These are phyloP conservation scores for Hemithea aestivaria DNA, from an alignment of 2,888 invertebrate species.

Conservation along the genomic window DNA sequence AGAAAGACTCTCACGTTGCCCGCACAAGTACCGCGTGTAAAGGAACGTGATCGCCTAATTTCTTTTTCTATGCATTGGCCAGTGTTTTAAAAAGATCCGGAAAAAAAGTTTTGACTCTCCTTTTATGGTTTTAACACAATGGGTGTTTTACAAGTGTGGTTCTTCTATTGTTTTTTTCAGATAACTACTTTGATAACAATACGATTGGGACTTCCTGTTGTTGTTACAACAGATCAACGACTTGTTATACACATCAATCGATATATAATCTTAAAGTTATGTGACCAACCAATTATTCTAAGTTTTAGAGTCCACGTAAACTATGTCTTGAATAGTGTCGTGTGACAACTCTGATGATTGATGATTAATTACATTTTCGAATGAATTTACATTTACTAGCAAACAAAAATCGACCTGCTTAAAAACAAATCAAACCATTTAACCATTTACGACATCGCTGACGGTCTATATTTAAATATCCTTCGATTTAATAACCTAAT, in stretches of 20 bases:
- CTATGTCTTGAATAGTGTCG: conserved; percentile 42
- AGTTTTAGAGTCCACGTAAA: conserved; percentile 56
- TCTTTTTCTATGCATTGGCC: conserved; percentile 43
- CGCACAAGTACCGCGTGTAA: conserved; percentile 38
- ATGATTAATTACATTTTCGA: conserved; percentile 25
- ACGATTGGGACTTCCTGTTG: conserved; percentile 59
- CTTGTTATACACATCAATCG: conserved; percentile 24
- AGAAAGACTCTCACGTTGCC: conserved; percentile 52
- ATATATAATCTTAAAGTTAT: conserved; percentile 27
- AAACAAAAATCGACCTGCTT: not conserved
- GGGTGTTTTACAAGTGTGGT: conserved; percentile 51
- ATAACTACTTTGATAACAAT: conserved; percentile 53
- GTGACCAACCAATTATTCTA: no score
- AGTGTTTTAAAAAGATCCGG: conserved; percentile 42
- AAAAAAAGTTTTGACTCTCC: conserved; percentile 35
- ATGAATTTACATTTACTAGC: conserved; percentile 17
- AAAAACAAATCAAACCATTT: not conserved
- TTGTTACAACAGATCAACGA: conserved; percentile 41
- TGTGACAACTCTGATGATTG: conserved; percentile 29
- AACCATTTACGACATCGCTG: not conserved
- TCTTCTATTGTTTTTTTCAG: conserved; percentile 64
- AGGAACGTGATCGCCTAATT: conserved; percentile 51
- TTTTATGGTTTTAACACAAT: conserved; percentile 47
- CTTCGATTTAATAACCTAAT: conserved; percentile 28
- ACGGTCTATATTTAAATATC: conserved; percentile 17